A percentile compares a stretch with the other conserved stretches of the same genome.
These are phyloP conservation scores for Sebastes minor DNA, from an alignment of 2,797 vertebrate species.

Conservation along the genomic window DNA sequence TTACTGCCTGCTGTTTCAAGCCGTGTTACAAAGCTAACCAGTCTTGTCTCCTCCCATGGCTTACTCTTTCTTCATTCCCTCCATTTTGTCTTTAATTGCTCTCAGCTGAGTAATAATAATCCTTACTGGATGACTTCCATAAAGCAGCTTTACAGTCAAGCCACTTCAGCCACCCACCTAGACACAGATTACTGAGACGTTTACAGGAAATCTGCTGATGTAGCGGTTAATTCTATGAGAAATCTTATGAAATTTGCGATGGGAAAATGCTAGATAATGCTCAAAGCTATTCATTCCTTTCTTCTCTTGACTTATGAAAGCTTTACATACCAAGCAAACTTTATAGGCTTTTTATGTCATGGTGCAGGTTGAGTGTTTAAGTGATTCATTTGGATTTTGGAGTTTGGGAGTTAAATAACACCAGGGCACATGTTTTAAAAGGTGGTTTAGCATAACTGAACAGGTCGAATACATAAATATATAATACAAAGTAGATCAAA, in stretches of 20 bases:
- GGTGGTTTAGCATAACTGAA: background rate
- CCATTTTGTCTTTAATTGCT: conserved; percentile 55
- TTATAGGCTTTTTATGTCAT: background rate
- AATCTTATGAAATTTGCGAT: conserved; percentile 22
- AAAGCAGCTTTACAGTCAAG: conserved; percentile 72
- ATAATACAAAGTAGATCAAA: background rate
- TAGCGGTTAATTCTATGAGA: conserved; percentile 27
- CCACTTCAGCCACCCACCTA: conserved; percentile 65
- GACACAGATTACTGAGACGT: conserved; percentile 60
- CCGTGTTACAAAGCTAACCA: conserved; percentile 23
- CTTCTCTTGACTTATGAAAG: background rate
- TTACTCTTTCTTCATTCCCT: conserved; percentile 35
- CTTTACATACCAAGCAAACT: background rate
- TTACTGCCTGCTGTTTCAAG: conserved; percentile 46
- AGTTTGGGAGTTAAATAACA: background rate
- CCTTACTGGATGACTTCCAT: conserved; percentile 72
- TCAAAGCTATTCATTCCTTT: background rate
- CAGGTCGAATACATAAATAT: background rate
- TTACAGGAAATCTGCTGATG: conserved; percentile 59
- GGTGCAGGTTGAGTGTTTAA: background rate
- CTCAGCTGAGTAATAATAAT: conserved; percentile 71
- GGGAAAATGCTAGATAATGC: conserved; percentile 31
- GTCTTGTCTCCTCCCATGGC: conserved; percentile 30
- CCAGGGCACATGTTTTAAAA: background rate
- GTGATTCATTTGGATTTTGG: background rate